Conservation (phyloP, 2,113 vertebrate genomes). For the Vulpes lagopus region DNA sequence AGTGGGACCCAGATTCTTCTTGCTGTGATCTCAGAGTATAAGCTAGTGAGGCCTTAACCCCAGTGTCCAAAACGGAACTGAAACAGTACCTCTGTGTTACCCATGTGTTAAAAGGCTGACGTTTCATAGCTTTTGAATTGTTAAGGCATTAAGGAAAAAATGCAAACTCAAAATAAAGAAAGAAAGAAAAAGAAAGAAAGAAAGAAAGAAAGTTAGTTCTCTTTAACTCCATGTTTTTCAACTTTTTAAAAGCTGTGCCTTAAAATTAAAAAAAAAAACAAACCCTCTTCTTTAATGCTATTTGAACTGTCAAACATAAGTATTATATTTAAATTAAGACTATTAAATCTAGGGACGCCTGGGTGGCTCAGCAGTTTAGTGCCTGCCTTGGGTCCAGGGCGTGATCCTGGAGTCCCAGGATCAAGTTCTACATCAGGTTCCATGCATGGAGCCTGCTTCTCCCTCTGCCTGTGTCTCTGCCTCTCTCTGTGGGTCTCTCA, state of each 20-base stretch:
- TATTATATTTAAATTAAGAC: background rate
- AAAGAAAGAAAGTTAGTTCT: background rate
- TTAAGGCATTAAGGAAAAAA: constrained; percentile 20
- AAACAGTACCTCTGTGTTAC: background rate
- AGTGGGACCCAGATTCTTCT: background rate
- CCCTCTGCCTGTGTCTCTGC: too few relatives aligned
- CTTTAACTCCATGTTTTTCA: constrained; percentile 29
- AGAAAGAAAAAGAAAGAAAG: background rate
- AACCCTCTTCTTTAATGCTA: background rate
- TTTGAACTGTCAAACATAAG: constrained; percentile 16
- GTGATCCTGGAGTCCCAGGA: too few relatives aligned
- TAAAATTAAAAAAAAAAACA: background rate
- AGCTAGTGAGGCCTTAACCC: background rate
- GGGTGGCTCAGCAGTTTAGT: too few relatives aligned
- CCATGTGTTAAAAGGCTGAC: background rate
- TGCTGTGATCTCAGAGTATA: background rate
- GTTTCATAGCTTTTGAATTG: constrained; percentile 26
- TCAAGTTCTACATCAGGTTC: too few relatives aligned
- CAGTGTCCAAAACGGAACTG: background rate
- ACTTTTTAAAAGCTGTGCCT: constrained; percentile 19
- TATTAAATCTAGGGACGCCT: background rate
- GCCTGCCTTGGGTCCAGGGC: too few relatives aligned
- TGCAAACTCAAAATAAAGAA: background rate
- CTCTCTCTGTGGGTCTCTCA: too few relatives aligned
- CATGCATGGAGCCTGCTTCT: too few relatives aligned